Conservation (phyloP, 2,888 invertebrate genomes). For the Tenthredo distinguenda region DNA sequence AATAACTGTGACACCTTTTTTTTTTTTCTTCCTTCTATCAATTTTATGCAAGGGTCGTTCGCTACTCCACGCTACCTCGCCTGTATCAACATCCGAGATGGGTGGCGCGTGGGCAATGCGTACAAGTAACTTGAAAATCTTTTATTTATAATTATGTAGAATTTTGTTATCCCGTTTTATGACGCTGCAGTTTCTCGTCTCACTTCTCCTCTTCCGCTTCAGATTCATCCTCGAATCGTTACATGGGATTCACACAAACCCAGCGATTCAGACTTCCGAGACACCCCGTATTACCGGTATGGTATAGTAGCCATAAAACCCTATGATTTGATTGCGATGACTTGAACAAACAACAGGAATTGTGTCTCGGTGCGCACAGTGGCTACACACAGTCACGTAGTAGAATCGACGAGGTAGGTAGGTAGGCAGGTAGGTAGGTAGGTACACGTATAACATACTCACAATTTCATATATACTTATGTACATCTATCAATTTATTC, state of each 20-base stretch:
- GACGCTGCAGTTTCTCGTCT: constrained; percentile 20
- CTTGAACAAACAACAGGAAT: constrained; percentile 76
- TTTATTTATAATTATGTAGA: constrained; percentile 33
- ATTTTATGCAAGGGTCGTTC: neutral
- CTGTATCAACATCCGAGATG: constrained; percentile 5
- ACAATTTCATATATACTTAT: neutral
- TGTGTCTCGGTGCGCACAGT: constrained; percentile 74
- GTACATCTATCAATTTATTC: neutral
- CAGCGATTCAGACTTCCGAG: neutral
- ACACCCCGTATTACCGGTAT: constrained; percentile 37
- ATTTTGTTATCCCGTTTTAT: neutral
- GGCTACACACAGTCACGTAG: neutral
- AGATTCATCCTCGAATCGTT: neutral
- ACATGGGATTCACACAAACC: neutral
- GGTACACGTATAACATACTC: neutral
- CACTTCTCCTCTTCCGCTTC: too few relatives aligned
- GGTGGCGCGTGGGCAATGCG: constrained; percentile 44
- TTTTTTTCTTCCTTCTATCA: neutral
- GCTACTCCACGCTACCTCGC: neutral
- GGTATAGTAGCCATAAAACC: constrained; percentile 17
- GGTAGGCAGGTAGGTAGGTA: neutral
- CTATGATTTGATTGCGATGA: constrained; percentile 66
- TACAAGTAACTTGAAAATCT: constrained; percentile 30
- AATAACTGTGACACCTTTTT: neutral
- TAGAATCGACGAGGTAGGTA: neutral